These are phyloP conservation scores for Drosophila truncata DNA, from an alignment of 1,140 invertebrate species.

Conservation along the genomic window DNA sequence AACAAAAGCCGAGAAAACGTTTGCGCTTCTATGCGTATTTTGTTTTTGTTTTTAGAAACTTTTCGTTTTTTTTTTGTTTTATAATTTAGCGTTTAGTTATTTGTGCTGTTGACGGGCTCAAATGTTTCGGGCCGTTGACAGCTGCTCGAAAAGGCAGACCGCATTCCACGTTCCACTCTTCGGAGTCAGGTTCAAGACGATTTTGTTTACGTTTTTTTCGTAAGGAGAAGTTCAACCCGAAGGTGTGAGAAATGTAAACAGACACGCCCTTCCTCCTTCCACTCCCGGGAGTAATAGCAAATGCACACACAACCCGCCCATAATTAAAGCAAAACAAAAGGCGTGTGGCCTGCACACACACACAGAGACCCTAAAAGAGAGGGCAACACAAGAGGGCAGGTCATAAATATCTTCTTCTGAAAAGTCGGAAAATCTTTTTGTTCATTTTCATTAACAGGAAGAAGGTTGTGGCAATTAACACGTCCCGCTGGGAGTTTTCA, in stretches of 20 bases:
- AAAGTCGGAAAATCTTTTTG: conserved; percentile 35
- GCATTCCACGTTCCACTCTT: background rate
- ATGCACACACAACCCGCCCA: conserved; percentile 43
- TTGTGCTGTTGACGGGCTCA: conserved; percentile 55
- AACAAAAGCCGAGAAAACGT: conserved; percentile 51
- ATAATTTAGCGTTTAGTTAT: conserved; percentile 24
- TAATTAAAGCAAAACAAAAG: conserved; percentile 77
- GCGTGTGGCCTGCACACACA: conserved; percentile 26
- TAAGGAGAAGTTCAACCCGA: conserved; percentile 24
- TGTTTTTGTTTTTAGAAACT: conserved; percentile 51
- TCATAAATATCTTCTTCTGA: conserved; percentile 49
- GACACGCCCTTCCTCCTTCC: conserved; percentile 1
- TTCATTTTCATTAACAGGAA: conserved; percentile 77
- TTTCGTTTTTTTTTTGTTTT: conserved; percentile 29
- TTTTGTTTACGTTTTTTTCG: conserved; percentile 37
- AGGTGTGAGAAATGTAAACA: conserved; percentile 41
- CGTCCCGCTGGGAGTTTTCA: conserved; percentile 32
- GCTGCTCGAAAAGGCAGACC: conserved; percentile 22
- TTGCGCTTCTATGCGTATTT: conserved; percentile 50
- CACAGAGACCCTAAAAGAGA: background rate
- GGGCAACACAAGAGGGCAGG: conserved; percentile 16
- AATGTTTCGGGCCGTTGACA: conserved; percentile 44
- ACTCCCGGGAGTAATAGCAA: conserved; percentile 8
- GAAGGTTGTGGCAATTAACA: conserved; percentile 69
- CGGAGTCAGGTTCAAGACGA: conserved; percentile 11